phyloP scores from a whole-genome alignment of 2,113 vertebrate species.

The Herpetotheres cachinnans region DNA sequence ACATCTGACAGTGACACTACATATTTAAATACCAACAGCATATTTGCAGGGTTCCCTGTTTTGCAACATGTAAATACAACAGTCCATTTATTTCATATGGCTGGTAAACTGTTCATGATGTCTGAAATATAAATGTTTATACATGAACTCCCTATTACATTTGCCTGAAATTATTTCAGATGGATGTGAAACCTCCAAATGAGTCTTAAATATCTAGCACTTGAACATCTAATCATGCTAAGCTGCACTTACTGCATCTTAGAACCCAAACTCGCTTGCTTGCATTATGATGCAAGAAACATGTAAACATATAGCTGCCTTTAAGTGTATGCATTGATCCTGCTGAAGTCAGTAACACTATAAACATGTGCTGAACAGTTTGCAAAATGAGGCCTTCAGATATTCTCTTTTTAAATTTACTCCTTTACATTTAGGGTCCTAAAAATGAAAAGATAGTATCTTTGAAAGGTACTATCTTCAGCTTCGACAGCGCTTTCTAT shows the following conservation, averaged over 20 bases:
- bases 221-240: background rate
- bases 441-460: background rate
- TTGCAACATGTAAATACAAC: background rate
- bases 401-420: background rate
- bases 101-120: background rate
- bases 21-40: background rate
- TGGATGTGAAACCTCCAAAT: background rate
- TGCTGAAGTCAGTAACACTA: background rate
- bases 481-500: background rate
- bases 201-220: background rate
- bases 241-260: background rate
- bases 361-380: background rate
- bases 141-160: background rate
- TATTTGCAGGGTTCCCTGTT: background rate
- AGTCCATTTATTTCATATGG: background rate
- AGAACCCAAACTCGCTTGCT: background rate
- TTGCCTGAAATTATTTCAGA: background rate
- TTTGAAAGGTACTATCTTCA: background rate
- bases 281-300: background rate
- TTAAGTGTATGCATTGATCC: background rate
- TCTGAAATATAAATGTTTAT: background rate
- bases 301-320: background rate
- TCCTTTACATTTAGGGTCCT: background rate
- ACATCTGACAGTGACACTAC: background rate
- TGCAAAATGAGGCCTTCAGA: background rate